Percentiles rank a stretch among this genome's conserved stretches.
Evolutionary conservation across 2,113 vertebrate genomes (phyloP).

Genomic region (Rallus limicola): DNA sequence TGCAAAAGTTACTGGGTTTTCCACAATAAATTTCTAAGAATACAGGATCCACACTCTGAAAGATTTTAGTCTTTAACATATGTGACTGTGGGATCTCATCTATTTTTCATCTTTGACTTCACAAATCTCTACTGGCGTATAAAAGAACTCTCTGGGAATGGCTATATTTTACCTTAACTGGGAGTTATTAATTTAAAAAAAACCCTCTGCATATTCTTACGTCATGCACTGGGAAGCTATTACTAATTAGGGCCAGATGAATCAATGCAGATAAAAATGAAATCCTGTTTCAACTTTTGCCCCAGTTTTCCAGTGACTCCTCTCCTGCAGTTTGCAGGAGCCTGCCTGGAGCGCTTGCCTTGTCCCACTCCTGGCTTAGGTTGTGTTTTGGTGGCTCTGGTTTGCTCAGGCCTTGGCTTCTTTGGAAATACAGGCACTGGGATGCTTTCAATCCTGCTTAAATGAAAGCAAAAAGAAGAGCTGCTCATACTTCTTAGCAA

Average conservation of each 20-base stretch:
- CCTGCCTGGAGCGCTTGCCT: not conserved
- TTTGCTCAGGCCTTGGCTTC: not conserved
- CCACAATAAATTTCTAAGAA: not conserved
- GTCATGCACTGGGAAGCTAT: slow-evolving; percentile 42
- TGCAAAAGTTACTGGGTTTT: not conserved
- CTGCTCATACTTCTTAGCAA: not conserved
- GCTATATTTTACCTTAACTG: not conserved
- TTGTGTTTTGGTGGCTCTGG: not conserved
- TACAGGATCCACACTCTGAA: not conserved
- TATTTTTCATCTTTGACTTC: slow-evolving; percentile 29
- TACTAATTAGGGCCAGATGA: slow-evolving; percentile 58
- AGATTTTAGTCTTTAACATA: not conserved
- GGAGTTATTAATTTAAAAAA: slow-evolving; percentile 3
- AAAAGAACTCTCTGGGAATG: not conserved
- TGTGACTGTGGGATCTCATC: not conserved
- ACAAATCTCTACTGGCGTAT: not conserved
- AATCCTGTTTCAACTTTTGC: slow-evolving; percentile 54
- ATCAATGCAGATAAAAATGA: slow-evolving; percentile 27
- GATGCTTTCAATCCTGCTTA: not conserved
- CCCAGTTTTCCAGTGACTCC: slow-evolving; percentile 5
- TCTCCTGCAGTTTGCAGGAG: not conserved
- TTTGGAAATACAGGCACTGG: not conserved
- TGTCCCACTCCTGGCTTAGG: not conserved
- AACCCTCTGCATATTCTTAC: not conserved
- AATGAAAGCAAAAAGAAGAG: not conserved